A percentile compares a stretch with the other conserved stretches of the same genome.
These are phyloP conservation scores for Hylaeus volcanicus DNA, from an alignment of 1,140 invertebrate genomes.

Conservation along the genomic window DNA sequence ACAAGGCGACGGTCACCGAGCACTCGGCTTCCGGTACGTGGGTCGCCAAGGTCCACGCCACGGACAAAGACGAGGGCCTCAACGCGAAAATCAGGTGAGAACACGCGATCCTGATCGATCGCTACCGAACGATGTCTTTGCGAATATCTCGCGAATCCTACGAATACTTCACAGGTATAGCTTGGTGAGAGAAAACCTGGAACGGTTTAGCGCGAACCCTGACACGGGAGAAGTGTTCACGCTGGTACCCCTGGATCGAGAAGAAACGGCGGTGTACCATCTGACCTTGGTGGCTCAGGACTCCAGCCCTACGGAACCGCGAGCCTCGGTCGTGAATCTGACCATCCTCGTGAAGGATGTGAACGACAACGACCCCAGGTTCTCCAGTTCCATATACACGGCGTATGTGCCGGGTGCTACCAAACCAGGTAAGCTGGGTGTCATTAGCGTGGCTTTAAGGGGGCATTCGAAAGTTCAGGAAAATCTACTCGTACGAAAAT, in stretches of 20 bases:
- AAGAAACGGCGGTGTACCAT: constrained; percentile 88
- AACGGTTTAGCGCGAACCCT: constrained; percentile 88
- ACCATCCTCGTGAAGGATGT: constrained; percentile 90
- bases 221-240: constrained; percentile 89
- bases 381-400: constrained; percentile 86
- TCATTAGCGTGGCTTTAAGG: too few species aligned
- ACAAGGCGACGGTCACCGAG: constrained; percentile 88
- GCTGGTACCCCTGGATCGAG: constrained; percentile 87
- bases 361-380: constrained; percentile 93
- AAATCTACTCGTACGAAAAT: too few species aligned
- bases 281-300: constrained; percentile 93
- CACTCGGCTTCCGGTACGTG: constrained; percentile 87
- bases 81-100: constrained; percentile 90
- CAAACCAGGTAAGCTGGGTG: constrained; percentile 82
- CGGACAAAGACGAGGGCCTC: constrained; percentile 90
- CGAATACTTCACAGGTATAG: constrained; percentile 82
- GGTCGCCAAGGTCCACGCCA: constrained; percentile 87
- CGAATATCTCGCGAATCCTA: too few species aligned
- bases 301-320: constrained; percentile 90
- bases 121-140: too few species aligned
- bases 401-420: constrained; percentile 90
- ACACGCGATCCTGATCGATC: too few species aligned
- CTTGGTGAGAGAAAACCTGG: constrained; percentile 88
- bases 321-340: constrained; percentile 89
- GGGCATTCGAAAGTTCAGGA: too few species aligned